Conservation (phyloP, 2,113 vertebrate genomes). For the Sorex araneus region DNA sequence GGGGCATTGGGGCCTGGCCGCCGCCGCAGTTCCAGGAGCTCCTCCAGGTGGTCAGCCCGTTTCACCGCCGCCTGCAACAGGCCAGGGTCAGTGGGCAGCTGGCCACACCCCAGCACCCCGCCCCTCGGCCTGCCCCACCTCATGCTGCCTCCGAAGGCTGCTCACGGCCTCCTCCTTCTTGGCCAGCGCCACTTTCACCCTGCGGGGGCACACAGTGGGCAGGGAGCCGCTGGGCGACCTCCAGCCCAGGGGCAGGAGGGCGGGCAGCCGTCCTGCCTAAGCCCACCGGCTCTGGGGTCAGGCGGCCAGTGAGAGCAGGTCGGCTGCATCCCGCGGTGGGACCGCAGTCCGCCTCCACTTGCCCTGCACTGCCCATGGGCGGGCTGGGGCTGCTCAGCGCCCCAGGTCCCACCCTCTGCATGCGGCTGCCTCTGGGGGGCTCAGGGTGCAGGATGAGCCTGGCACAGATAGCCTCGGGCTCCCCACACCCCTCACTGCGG, state of each 20-base stretch:
- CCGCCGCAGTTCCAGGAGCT: constrained; percentile 93
- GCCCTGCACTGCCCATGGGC: too few relatives aligned
- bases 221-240: neutral
- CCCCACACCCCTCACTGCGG: neutral
- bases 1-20: constrained; percentile 89
- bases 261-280: neutral
- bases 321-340: too few relatives aligned
- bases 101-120: constrained; percentile 77
- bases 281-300: accelerated
- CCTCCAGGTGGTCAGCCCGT: constrained; percentile 94
- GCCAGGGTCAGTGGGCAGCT: accelerated
- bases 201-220: constrained; percentile 76
- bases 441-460: neutral
- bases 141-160: constrained; percentile 92
- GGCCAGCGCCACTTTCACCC: constrained; percentile 94
- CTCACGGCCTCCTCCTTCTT: constrained; percentile 95
- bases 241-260: too few relatives aligned
- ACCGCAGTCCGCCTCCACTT: too few relatives aligned
- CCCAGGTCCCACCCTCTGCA: neutral
- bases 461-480: neutral
- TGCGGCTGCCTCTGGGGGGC: too few relatives aligned
- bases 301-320: neutral
- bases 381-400: too few relatives aligned
- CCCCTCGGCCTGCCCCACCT: constrained; percentile 89
- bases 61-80: constrained; percentile 91